These are phyloP conservation scores for Megaceryle alcyon DNA, from an alignment of 2,797 vertebrate species.

Conservation along the genomic window DNA sequence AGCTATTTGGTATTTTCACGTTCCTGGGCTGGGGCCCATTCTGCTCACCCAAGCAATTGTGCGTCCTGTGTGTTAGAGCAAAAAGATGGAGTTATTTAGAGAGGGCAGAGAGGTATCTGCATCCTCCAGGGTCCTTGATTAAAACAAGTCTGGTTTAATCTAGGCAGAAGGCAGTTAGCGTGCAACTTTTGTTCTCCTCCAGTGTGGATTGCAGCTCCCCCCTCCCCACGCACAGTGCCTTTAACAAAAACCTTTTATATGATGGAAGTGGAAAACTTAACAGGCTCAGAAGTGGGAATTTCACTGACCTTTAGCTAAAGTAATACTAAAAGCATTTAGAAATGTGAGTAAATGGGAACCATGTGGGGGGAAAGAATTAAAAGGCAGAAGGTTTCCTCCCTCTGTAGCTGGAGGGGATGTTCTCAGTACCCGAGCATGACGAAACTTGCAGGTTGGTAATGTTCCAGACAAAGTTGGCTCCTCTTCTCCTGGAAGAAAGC, in stretches of 20 bases:
- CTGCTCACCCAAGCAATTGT: neutral
- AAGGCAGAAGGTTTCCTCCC: constrained; percentile 29
- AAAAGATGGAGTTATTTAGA: neutral
- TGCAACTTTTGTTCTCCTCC: neutral
- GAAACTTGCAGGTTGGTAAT: neutral
- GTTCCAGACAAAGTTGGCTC: neutral
- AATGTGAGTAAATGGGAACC: constrained; percentile 40
- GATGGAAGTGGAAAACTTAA: constrained; percentile 6
- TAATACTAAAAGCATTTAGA: constrained; percentile 7
- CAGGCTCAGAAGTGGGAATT: constrained; percentile 31
- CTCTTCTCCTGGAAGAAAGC: neutral
- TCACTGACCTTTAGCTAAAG: constrained; percentile 37
- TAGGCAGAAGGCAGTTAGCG: neutral
- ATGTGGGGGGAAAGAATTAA: neutral
- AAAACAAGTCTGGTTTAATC: neutral
- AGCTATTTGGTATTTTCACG: neutral
- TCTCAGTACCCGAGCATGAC: neutral
- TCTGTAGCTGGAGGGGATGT: neutral
- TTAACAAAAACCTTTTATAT: neutral
- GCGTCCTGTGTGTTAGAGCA: neutral
- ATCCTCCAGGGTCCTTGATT: neutral
- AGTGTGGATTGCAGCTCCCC: neutral
- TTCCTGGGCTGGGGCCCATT: neutral
- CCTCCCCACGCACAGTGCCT: neutral
- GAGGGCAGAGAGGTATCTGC: neutral